Base-by-base conservation (phyloP, 2,888 invertebrate genomes). In the Candidula unifasciata region DNA sequence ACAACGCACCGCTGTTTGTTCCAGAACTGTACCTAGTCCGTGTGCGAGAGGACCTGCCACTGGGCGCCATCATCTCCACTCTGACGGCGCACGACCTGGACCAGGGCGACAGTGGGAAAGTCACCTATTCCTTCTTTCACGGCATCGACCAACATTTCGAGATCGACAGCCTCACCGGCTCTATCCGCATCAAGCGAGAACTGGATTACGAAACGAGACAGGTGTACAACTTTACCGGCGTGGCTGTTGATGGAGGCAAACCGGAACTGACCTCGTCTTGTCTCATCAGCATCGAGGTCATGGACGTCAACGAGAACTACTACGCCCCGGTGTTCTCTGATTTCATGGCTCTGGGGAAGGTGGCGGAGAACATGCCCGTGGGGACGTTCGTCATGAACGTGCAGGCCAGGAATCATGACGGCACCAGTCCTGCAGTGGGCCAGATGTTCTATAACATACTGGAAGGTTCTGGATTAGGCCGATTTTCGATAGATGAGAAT, bases 271-370 rank as follows among this genome's bases (percentile, higher is more conserved):
- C 96, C 86, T 95, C 97, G 0, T 96, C 96, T 91, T 96, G 97
- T 85, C 95, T 96, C 86, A 95, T 99, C 60, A 91, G 94, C 81
- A 95, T 99, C 82, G 97, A 98, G 94, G 93, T 94, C 87, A 96
- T 97, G 89, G 98, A 99, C 94, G 98, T 98, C 33, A 97, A 99
- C 94, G 98, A 98, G 94, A 98, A 98, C 94, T 95, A 96, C 84
- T 96, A 96, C 94, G 95, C 97, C 82, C 98, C 98, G 1, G 95
- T 95, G 88, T 98, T 98, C 94, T 95, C 95, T 80, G 97, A 97
- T 93, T 96, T 96, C 91, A 97, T 97, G 88, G 89, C 96, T 87
- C 94, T 95, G 86, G 96, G 96, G 80, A 95, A 95, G 89, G 96
- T 98, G 87, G 94, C 94, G 84, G 98, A 99, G 94, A 97, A 97